Evolutionary conservation across 2,888 invertebrate genomes (phyloP), one percentile per base, ranked within the genome.

Genomic region (Agrotis ipsilon): DNA sequence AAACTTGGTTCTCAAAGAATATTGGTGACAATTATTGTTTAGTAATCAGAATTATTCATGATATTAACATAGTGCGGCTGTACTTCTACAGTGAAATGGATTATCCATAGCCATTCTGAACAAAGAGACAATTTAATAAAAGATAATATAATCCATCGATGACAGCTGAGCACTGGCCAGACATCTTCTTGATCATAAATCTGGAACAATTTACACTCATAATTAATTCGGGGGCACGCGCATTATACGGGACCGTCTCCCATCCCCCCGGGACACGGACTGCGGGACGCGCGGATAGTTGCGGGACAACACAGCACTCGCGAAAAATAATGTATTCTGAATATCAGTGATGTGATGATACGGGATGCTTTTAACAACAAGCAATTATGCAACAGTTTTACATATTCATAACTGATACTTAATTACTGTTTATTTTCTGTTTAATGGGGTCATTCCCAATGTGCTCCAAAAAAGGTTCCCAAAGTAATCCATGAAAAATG

Each of bases 211-310:
- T 74, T 73, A 61, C 75, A 65, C 78, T 63, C 51, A n/a, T 69
- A 80, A 85, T 85, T 72, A 83, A 84, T 85, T 72, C 83, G 55
- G 55, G 64, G 59, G 68, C 81, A 83, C 84, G 78, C 74, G 66
- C 83, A 82, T 80, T 67, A 75, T 75, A 60, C 72, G n/a, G 39
- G 55, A 46, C 51, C 18, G 24, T 13, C 13, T 55, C 24, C 51
- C 64, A 5, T 13, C 6, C 49, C 43, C 32, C 49, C 19, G 19
- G 55, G 46, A n/a, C 18, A 6, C 48, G 54, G 55, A 43, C 9
- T 13, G 45, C 46, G 48, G 27, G 57, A 32, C 46, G 58, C 57
- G 48, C 66, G 46, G 55, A 72, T 83, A 82, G 78, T 80, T 66
- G 67, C 45, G 11, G 58, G 43, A 70, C 52, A n/a, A 60, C 63